Evolutionary conservation across 2,113 vertebrate genomes (phyloP).

Genomic region (Pollachius pollachius): DNA sequence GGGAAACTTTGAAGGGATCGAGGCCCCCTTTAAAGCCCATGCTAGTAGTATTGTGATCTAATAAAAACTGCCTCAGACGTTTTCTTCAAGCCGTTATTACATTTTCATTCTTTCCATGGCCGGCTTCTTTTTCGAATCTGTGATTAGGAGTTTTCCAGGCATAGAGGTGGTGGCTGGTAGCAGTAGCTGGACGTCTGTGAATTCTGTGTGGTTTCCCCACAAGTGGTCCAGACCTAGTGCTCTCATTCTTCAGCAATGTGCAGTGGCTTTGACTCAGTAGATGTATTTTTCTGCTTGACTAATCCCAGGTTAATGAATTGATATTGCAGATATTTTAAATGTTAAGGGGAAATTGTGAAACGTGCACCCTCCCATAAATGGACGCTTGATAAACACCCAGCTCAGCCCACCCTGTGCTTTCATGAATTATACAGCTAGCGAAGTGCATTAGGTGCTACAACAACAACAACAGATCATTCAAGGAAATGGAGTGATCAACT

Average conservation of each 20-base stretch:
- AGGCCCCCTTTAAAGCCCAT: too few species aligned
- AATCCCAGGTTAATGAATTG: constrained; percentile 4
- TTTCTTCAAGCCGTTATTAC: constrained; percentile 30
- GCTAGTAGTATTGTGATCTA: constrained; percentile 26
- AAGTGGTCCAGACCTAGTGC: constrained; percentile 29
- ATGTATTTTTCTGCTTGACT: constrained; percentile 25
- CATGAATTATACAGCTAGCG: too few species aligned
- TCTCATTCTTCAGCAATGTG: constrained; percentile 58
- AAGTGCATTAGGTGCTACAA: too few species aligned
- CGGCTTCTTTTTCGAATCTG: background rate
- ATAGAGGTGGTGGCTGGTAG: constrained; percentile 19
- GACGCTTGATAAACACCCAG: too few species aligned
- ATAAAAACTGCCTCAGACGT: constrained; percentile 29
- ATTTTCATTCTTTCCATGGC: constrained; percentile 4
- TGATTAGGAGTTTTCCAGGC: constrained; percentile 54
- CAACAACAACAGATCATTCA: too few species aligned
- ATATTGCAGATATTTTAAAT: too few species aligned
- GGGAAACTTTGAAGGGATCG: too few species aligned
- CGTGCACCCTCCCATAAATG: too few species aligned
- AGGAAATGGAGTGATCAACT: too few species aligned
- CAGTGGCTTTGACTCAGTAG: constrained; percentile 44
- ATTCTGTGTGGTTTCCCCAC: constrained; percentile 41
- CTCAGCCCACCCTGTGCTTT: too few species aligned
- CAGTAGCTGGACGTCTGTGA: constrained; percentile 44
- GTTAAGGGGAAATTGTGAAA: too few species aligned